A percentile compares a stretch with the other conserved stretches of the same genome.
Evolutionary conservation across 2,888 invertebrate species (phyloP).

Genomic region (Alentia gelatinosa): DNA sequence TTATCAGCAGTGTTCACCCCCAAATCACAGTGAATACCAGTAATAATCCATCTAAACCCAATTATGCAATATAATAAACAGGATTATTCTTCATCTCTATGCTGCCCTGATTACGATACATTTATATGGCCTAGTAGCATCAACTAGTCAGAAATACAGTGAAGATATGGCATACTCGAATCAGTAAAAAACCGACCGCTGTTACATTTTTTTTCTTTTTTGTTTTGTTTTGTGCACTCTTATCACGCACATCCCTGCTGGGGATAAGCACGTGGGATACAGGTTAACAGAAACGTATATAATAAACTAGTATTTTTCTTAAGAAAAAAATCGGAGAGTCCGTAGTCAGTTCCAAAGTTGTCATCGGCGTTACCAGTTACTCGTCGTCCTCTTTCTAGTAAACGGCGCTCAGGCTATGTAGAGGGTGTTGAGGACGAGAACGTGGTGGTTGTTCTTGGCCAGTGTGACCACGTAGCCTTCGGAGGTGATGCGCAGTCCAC

Average conservation of each 20-base stretch:
- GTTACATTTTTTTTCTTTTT: not conserved
- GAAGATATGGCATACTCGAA: constrained; percentile 54
- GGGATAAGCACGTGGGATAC: constrained; percentile 38
- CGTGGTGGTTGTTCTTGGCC: constrained; percentile 99
- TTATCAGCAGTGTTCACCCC: constrained; percentile 58
- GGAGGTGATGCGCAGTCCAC: constrained; percentile 97
- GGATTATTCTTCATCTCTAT: constrained; percentile 42
- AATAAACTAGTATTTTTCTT: not conserved
- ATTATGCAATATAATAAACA: constrained; percentile 48
- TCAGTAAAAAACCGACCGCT: constrained; percentile 24
- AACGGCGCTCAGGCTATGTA: constrained; percentile 73
- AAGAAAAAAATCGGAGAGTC: constrained; percentile 19
- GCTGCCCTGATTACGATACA: constrained; percentile 57
- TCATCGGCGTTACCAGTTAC: not conserved
- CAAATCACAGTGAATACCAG: constrained; percentile 56
- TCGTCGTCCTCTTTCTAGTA: not conserved
- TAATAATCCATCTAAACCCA: constrained; percentile 51
- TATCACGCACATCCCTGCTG: not conserved
- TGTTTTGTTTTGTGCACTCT: constrained; percentile 5
- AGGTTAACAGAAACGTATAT: constrained; percentile 43
- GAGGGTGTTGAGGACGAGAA: constrained; percentile 88
- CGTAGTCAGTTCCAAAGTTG: not conserved
- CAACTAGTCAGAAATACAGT: constrained; percentile 41
- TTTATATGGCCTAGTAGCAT: constrained; percentile 50
- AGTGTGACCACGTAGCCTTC: constrained; percentile 94